Evolutionary conservation across 2,113 vertebrate genomes (phyloP), one percentile per base, ranked within the genome.

Genomic region (Pristiophorus japonicus): DNA sequence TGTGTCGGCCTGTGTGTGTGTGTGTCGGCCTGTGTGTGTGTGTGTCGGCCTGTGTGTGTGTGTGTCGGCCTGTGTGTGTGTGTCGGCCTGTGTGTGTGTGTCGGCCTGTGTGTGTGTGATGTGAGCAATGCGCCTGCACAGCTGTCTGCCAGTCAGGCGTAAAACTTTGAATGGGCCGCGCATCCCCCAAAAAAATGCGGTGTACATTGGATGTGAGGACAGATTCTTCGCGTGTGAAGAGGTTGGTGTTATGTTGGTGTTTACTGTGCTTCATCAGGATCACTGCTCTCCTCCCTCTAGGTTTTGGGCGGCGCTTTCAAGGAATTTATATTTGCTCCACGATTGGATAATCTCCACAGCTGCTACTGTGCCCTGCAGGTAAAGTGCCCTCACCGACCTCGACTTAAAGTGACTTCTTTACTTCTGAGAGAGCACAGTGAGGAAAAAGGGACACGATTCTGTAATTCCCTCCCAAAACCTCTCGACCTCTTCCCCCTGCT

Each of bases 281-380:
- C 63, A 20, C 45, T 45, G 24, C 3, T 70, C 45, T 70, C 42
- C 45, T 70, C 42, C 12, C 45, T 95, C 38, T 95, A 99, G 99
- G 98, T 97, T 0, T 90, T 99, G 91, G 99, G 99, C 51, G 99
- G 99, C 1, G 98, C 98, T 95, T 98, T 98, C 0, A 97, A 99
- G 0, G 99, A 99, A 97, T 99, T 99, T 96, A 99, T 99, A 96
- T 99, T 98, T 96, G 98, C 99, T 4, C 98, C 99, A 7, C 98
- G 99, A 30, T 97, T 99, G 97, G 99, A 99, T 97, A 99, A 99
- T 96, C 97, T 99, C 47, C 99, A 99, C 97, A 99, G 99, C 98
- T 99, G 99, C 97, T 99, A 98, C 97, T 99, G 99, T 3, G 98
- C 99, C 96, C 97, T 99, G 96, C 98, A 99, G 98, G 99, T 99